phyloP scores from a whole-genome alignment of 1,140 invertebrate genomes.

The Drosophila nigrodunni region DNA sequence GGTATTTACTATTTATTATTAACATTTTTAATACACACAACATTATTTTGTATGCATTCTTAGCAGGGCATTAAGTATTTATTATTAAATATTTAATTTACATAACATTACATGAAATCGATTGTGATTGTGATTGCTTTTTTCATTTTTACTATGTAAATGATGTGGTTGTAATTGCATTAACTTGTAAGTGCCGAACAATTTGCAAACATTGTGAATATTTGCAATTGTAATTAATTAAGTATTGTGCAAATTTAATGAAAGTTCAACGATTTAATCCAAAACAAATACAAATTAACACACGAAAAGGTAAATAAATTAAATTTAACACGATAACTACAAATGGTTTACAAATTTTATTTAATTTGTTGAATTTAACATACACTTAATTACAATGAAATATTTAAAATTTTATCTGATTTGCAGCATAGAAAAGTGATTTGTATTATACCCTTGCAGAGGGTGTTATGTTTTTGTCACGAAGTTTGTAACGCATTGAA shows the following conservation, averaged over 20 bases:
- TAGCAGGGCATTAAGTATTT: too few relatives aligned
- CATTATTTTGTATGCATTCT: background rate
- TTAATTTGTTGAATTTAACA: background rate
- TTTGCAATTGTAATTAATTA: constrained; percentile 54
- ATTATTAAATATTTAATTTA: too few relatives aligned
- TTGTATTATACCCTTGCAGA: too few relatives aligned
- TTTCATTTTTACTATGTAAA: background rate
- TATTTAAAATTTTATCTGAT: too few relatives aligned
- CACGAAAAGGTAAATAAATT: background rate
- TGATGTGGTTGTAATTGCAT: constrained; percentile 24
- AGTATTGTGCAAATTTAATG: constrained; percentile 35
- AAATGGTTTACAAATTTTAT: background rate
- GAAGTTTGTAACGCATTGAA: too few relatives aligned
- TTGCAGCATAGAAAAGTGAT: too few relatives aligned
- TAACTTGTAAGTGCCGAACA: background rate
- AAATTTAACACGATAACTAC: background rate
- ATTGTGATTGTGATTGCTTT: background rate
- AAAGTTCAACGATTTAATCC: constrained; percentile 26
- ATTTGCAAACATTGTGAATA: background rate
- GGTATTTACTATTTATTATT: constrained; percentile 59
- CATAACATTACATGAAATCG: too few relatives aligned
- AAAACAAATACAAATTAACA: constrained; percentile 18
- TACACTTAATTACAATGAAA: background rate
- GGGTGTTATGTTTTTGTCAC: too few relatives aligned
- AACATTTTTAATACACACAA: constrained; percentile 46